Evolutionary conservation across 2,888 invertebrate species (phyloP).

Genomic region (Phlogophora meticulosa): DNA sequence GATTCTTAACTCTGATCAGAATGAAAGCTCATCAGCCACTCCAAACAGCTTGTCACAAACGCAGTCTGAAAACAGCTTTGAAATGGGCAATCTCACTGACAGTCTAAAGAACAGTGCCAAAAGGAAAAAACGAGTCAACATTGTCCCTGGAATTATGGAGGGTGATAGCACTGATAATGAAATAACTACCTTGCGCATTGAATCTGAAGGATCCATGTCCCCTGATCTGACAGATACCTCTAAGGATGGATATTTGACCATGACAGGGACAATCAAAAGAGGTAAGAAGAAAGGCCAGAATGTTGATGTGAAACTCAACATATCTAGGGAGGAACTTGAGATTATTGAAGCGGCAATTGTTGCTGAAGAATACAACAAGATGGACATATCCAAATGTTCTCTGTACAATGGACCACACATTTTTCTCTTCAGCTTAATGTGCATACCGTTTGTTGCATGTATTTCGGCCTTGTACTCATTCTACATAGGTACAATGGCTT

Average conservation of each 20-base stretch:
- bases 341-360: constrained; percentile 92
- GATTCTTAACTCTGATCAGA: constrained; percentile 80
- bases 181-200: constrained; percentile 81
- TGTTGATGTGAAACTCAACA: constrained; percentile 93
- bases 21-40: constrained; percentile 85
- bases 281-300: constrained; percentile 94
- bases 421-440: constrained; percentile 92
- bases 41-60: constrained; percentile 88
- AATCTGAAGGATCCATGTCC: constrained; percentile 89
- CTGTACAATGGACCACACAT: constrained; percentile 92
- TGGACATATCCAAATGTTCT: constrained; percentile 90
- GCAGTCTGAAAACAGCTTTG: constrained; percentile 88
- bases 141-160: constrained; percentile 89
- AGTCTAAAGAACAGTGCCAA: constrained; percentile 87
- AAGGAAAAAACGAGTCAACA: constrained; percentile 92
- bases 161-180: constrained; percentile 85
- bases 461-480: constrained; percentile 93
- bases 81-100: constrained; percentile 86
- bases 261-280: constrained; percentile 94
- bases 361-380: constrained; percentile 90
- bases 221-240: constrained; percentile 90
- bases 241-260: constrained; percentile 92
- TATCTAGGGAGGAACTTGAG: constrained; percentile 93
- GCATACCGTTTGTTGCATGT: constrained; percentile 92
- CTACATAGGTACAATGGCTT: constrained; percentile 94